Percentiles rank a stretch among this genome's conserved stretches.
Conservation (phyloP, 2,797 vertebrate genomes). For the Gymnocypris eckloni region DNA sequence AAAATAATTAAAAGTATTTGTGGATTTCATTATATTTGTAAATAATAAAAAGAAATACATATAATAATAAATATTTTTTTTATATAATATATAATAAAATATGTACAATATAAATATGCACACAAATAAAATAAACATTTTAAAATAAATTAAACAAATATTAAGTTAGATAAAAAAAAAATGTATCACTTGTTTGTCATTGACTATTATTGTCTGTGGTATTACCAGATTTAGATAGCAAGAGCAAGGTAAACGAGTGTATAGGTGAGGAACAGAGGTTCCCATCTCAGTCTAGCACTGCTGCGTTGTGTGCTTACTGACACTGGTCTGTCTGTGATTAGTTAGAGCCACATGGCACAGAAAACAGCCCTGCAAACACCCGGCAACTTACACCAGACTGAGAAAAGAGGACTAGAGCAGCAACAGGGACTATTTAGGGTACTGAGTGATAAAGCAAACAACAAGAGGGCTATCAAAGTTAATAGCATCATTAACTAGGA, state of each 20-base stretch:
- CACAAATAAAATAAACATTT: not conserved
- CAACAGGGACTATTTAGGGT: slow-evolving; percentile 45
- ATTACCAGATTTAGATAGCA: not conserved
- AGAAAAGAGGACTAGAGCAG: slow-evolving; percentile 44
- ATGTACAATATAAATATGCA: not conserved
- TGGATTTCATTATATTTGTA: not conserved
- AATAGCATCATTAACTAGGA: slow-evolving; percentile 60
- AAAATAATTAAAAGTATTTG: too few species aligned
- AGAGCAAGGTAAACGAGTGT: slow-evolving; percentile 23
- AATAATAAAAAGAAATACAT: not conserved
- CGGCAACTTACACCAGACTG: slow-evolving; percentile 35
- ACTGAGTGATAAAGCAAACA: slow-evolving; percentile 57
- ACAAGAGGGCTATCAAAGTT: slow-evolving; percentile 56
- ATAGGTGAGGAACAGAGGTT: not conserved
- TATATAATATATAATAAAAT: not conserved
- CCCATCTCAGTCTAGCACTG: slow-evolving; percentile 13
- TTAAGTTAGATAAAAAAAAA: not conserved
- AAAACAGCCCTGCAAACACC: slow-evolving; percentile 36
- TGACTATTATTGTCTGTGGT: not conserved
- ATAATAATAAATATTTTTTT: not conserved
- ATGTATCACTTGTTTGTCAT: not conserved
- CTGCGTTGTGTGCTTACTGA: slow-evolving; percentile 39
- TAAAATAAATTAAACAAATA: not conserved
- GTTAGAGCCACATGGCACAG: slow-evolving; percentile 42
- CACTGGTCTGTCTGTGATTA: slow-evolving; percentile 43